Percentiles rank a stretch among this genome's conserved stretches.
Conservation (phyloP, 2,888 invertebrate genomes). For the Aphodius sticticus region DNA sequence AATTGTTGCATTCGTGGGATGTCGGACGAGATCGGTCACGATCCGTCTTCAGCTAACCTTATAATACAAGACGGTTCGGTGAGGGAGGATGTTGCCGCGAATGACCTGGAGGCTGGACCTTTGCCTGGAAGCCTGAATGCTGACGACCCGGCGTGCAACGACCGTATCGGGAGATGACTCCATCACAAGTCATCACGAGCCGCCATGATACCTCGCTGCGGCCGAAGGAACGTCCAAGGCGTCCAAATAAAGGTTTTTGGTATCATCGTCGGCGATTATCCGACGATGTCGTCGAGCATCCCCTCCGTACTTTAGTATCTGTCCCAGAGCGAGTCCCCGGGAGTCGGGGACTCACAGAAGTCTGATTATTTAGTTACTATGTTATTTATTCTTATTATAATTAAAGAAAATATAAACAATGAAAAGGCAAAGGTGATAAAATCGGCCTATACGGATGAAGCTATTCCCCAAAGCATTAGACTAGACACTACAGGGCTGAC, state of each 20-base stretch:
- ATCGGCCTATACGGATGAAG: too few relatives aligned
- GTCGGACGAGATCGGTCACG: background rate
- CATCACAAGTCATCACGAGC: constrained; percentile 54
- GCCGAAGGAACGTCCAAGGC: constrained; percentile 33
- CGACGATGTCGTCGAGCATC: background rate
- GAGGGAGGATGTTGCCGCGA: background rate
- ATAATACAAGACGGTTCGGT: background rate
- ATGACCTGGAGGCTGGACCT: constrained; percentile 57
- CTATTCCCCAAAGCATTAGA: background rate
- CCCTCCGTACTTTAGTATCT: background rate
- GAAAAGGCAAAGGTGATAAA: too few relatives aligned
- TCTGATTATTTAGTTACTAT: background rate
- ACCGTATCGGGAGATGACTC: constrained; percentile 55
- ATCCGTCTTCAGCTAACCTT: background rate
- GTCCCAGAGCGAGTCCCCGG: background rate
- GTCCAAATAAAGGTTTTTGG: constrained; percentile 52
- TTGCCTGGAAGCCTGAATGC: constrained; percentile 51
- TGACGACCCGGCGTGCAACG: background rate
- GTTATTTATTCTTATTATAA: background rate
- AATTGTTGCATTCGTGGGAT: too few relatives aligned
- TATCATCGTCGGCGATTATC: background rate
- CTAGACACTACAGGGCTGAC: background rate
- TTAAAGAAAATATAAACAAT: background rate
- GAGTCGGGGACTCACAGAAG: background rate
- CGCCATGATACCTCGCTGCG: constrained; percentile 51